Evolutionary conservation across 2,797 vertebrate species (phyloP), one percentile per base, ranked within the genome.

Genomic region (Gymnodraco acuticeps): DNA sequence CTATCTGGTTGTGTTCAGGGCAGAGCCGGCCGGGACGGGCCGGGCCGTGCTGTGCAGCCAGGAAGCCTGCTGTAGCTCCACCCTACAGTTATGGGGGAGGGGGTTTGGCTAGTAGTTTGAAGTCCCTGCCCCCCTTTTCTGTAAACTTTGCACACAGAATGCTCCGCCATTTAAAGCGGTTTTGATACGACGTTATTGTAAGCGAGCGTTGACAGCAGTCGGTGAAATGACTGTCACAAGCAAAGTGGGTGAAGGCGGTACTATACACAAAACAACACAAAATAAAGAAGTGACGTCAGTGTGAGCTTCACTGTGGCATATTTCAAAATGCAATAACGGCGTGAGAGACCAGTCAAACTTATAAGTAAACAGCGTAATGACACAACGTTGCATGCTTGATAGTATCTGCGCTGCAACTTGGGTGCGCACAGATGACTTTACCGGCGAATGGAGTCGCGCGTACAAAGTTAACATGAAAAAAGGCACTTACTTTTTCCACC

Each of bases 91-190:
- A 59, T 89, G 88, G 92, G 93, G 93, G 91, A 85, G 86, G 93
- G 91, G 90, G 77, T 55, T 48, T 60, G 86, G 55, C 83, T 69
- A 38, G 75, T 67, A 80, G 85, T 91, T 91, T 70, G 64, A 70
- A 79, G 88, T 90, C 91, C 90, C 91, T 89, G 80, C 88, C 92
- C 91, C 86, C 80, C 85, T 79, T 83, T 90, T 86, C 87, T 88
- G 91, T 92, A 95, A 96, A 95, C 94, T 95, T 95, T 95, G 91
- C 92, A 83, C 92, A 88, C 88, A 88, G 84, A 87, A 81, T 71
- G 71, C 89, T 90, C 91, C 93, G 94, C 95, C 94, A 95, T 94
- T 89, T 93, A 94, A 93, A 91, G 75, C 87, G 66, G 70, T 79
- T 79, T 56, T 71, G 73, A 75, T 79, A 64, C 76, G 47, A 78